Evolutionary conservation across 53 echinoderm and acorn worm genomes (phyloP), one percentile per base, ranked within the genome.

Genomic region (Apostichopus leukothele): DNA sequence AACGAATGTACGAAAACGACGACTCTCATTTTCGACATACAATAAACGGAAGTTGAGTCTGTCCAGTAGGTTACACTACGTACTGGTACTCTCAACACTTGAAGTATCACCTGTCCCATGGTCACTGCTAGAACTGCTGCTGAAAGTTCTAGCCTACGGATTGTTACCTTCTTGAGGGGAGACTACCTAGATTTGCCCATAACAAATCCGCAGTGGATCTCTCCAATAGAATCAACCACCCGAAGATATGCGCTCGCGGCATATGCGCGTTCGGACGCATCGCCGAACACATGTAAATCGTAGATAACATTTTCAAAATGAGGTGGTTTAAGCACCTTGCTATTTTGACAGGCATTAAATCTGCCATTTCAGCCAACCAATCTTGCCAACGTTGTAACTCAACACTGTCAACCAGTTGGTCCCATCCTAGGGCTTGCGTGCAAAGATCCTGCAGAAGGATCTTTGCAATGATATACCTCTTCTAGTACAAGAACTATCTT

Each of bases 11-110:
- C 83, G 92, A 53, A 92, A 92, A 5, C 90, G 25, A 4, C 76
- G 13, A 57, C 86, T 90, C 79, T 92, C 88, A 74, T 88, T 92
- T 1, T 74, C n/a, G 51, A 90, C 90, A 76, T 92, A 92, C 61
- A 87, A 88, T 12, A 92, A 61, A 92, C 90, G 1, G 92, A 87
- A 18, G 90, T 92, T 4, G 88, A 90, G 79, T 92, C 92, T 6
- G 86, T n/a, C 90, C 88, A 92, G 83, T 57, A 90, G 1, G 81
- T 74, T 4, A 74, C 51, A 11, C n/a, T 79, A 1, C 13, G 6
- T 12, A 90, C 74, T 8, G 90, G 74, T 26, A 90, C 7, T 52
- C 50, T 74, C 22, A 92, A 26, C 51, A 90, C 92, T 4, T 10
- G 23, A 11, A 78, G 52, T 12, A 59, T 23, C 7, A 60, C 55